A percentile compares a stretch with the other conserved stretches of the same genome.
Evolutionary conservation across 2,113 vertebrate genomes (phyloP).

Genomic region (Epinephelus cyanopodus): DNA sequence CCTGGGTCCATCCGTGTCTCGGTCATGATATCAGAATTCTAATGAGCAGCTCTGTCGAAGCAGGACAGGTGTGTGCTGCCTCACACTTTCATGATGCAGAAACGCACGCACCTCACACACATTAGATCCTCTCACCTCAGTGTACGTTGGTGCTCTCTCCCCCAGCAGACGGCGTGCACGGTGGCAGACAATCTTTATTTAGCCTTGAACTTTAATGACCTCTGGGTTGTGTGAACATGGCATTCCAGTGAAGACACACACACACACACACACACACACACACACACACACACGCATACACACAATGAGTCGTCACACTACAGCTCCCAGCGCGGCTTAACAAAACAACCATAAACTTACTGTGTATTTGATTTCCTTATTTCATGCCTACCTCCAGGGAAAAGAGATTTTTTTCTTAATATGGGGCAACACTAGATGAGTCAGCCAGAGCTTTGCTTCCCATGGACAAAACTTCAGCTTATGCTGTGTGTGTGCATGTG

Average conservation of each 20-base stretch:
- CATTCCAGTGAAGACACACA: slow-evolving; percentile 42
- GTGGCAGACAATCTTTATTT: slow-evolving; percentile 74
- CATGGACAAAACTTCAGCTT: slow-evolving; percentile 5
- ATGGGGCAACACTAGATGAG: not conserved
- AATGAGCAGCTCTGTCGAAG: not conserved
- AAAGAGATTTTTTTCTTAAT: slow-evolving; percentile 1
- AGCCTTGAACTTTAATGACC: slow-evolving; percentile 75
- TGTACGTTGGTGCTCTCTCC: not conserved
- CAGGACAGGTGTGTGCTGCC: not conserved
- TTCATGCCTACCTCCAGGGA: slow-evolving; percentile 28
- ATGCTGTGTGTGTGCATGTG: not conserved
- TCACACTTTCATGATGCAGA: not conserved
- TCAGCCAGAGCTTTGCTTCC: slow-evolving; percentile 21
- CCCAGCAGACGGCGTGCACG: slow-evolving; percentile 24
- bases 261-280: slow-evolving; percentile 19
- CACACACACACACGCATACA: slow-evolving; percentile 14
- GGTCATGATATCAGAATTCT: not conserved
- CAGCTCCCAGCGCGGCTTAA: not conserved
- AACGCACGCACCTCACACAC: slow-evolving; percentile 5
- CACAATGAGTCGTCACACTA: no score
- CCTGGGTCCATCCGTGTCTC: not conserved
- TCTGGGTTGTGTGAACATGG: slow-evolving; percentile 21
- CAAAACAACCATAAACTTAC: slow-evolving; percentile 27
- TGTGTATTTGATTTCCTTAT: slow-evolving; percentile 31
- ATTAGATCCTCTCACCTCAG: not conserved